phyloP scores from a whole-genome alignment of 2,888 invertebrate species.

The Lacanobia oleracea region DNA sequence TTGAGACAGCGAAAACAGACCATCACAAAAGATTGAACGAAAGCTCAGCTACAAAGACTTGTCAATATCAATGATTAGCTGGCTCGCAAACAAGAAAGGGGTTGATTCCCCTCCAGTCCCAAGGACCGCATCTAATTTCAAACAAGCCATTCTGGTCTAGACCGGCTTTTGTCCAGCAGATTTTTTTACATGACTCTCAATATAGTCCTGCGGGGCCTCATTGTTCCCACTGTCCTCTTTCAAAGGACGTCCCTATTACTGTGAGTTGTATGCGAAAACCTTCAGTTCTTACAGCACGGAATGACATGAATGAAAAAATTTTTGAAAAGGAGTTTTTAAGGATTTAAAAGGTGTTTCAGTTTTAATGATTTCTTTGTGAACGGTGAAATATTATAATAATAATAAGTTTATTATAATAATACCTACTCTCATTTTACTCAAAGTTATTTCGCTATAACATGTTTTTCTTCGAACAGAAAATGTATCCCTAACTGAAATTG shows the following conservation, averaged over 20 bases:
- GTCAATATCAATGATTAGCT: slow-evolving; percentile 51
- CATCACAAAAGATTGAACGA: slow-evolving; percentile 22
- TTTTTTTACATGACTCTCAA: slow-evolving; percentile 80
- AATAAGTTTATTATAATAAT: not conserved
- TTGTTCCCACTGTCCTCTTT: slow-evolving; percentile 79
- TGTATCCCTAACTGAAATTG: slow-evolving; percentile 5
- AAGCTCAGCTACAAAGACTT: slow-evolving; percentile 14
- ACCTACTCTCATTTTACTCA: not conserved
- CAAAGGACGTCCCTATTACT: slow-evolving; percentile 70
- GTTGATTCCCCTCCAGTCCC: slow-evolving; percentile 29
- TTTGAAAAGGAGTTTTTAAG: slow-evolving; percentile 9
- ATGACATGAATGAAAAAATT: slow-evolving; percentile 39
- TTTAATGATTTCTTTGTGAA: not conserved
- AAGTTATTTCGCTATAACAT: not conserved
- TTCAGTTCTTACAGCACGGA: slow-evolving; percentile 57
- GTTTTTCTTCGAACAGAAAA: not conserved
- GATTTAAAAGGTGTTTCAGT: not conserved
- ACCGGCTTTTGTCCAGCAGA: slow-evolving; percentile 75
- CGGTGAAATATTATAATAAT: too few relatives aligned
- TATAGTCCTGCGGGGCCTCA: slow-evolving; percentile 77
- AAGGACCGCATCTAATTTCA: slow-evolving; percentile 76
- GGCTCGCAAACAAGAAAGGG: slow-evolving; percentile 55
- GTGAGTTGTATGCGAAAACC: slow-evolving; percentile 60
- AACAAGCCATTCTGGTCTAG: slow-evolving; percentile 78
- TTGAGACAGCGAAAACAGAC: not conserved